Evolutionary conservation across 2,113 vertebrate species (phyloP).

Genomic region (Oryctolagus cuniculus): mOryCun1.1 NC_091451.1:35006501-35007000

Average conservation of each 20-base stretch:
- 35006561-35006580: background rate
- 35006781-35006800: background rate
- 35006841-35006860: background rate
- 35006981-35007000: background rate
- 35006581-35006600: background rate
- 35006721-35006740: background rate
- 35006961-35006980: background rate
- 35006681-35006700: background rate
- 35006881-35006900: background rate
- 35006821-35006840: background rate
- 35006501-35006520: background rate
- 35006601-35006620: background rate
- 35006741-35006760: rapidly evolving
- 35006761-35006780: background rate
- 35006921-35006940: background rate
- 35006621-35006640: background rate
- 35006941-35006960: background rate
- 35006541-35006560: background rate
- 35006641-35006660: background rate
- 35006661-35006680: background rate
- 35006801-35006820: background rate
- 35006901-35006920: background rate
- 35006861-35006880: rapidly evolving
- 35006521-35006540: background rate
- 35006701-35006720: too few relatives aligned